Percentiles rank a stretch among this genome's conserved stretches.
Evolutionary conservation across 2,888 invertebrate genomes (phyloP).

Genomic region (Microctonus brassicae): DNA sequence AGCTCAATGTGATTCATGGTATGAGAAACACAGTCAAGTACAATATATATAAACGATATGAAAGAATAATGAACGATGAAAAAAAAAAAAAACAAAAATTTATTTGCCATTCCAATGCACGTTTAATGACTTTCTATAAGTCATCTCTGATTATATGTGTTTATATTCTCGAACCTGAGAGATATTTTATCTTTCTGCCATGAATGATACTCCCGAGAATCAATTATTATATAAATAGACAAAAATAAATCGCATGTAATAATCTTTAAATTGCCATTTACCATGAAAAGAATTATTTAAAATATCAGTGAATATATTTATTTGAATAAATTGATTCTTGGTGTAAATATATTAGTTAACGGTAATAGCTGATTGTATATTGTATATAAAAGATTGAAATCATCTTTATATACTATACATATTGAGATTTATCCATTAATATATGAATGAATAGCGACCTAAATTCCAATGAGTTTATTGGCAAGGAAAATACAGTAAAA

Average conservation of each 20-base stretch:
- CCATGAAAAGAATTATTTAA: not conserved
- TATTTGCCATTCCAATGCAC: not conserved
- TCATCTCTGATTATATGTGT: too few species aligned
- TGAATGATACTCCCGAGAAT: not conserved
- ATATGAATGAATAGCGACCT: slow-evolving; percentile 23
- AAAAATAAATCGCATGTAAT: not conserved
- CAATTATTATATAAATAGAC: not conserved
- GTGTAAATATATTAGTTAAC: not conserved
- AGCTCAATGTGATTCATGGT: slow-evolving; percentile 30
- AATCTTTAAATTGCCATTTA: not conserved
- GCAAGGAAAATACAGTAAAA: not conserved
- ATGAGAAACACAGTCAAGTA: not conserved
- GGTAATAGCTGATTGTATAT: not conserved
- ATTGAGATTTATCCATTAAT: not conserved
- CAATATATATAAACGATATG: too few species aligned
- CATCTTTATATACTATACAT: not conserved
- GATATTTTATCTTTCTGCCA: not conserved
- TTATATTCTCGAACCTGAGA: not conserved
- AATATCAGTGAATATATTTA: not conserved
- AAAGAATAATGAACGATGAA: not conserved
- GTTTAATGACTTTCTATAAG: not conserved
- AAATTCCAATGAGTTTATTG: slow-evolving; percentile 42
- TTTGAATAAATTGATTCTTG: not conserved
- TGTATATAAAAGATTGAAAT: not conserved
- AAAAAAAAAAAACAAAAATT: not conserved